Conservation (phyloP, 2,797 vertebrate genomes). For the Dendrocincla fuliginosa region DNA sequence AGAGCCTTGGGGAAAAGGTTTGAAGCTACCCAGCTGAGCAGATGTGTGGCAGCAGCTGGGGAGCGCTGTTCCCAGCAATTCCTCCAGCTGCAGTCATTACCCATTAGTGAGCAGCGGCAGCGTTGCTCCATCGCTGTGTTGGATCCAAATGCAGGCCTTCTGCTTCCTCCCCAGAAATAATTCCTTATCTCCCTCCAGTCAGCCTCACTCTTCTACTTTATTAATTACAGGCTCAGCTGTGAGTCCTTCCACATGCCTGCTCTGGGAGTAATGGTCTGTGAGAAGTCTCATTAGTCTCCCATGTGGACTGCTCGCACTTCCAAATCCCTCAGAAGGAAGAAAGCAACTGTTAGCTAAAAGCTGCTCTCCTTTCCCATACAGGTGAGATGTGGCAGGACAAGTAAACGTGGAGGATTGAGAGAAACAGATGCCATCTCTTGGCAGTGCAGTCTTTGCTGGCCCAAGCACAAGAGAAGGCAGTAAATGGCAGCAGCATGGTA, state of each 20-base stretch:
- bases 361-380: not conserved
- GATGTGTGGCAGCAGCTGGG: not conserved
- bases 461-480: not conserved
- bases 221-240: slow-evolving; percentile 34
- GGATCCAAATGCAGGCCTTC: not conserved
- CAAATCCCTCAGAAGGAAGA: not conserved
- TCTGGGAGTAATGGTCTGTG: not conserved
- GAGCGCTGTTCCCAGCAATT: not conserved
- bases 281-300: slow-evolving; percentile 27
- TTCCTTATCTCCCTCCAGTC: not conserved
- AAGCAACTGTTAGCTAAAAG: not conserved
- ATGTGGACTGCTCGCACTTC: not conserved
- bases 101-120: not conserved
- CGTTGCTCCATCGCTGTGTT: not conserved
- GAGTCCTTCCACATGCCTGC: not conserved
- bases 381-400: not conserved
- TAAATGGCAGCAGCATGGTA: not conserved
- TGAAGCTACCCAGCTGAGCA: not conserved
- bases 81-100: not conserved
- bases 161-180: not conserved
- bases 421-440: not conserved
- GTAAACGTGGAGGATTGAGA: not conserved
- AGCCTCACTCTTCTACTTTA: not conserved
- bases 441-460: not conserved
- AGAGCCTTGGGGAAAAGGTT: not conserved